These are phyloP conservation scores for Luehdorfia chinensis DNA, from an alignment of 1,140 invertebrate genomes.

Conservation along the genomic window DNA sequence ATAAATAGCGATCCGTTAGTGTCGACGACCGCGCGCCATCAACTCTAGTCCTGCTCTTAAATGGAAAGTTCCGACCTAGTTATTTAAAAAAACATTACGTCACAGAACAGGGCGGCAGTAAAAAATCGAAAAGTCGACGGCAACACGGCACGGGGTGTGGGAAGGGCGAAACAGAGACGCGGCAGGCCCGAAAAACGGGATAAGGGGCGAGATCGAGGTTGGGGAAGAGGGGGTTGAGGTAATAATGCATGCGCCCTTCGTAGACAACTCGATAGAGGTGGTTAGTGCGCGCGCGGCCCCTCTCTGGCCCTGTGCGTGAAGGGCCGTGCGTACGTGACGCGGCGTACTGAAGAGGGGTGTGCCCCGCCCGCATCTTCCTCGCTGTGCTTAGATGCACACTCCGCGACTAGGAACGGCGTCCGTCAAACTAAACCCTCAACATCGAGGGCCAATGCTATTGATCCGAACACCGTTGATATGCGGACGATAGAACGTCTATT, in stretches of 20 bases:
- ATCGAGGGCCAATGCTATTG: background rate
- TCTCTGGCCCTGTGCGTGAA: conserved; percentile 50
- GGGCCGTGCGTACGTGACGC: conserved; percentile 64
- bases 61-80: conserved; percentile 41
- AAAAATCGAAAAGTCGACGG: conserved; percentile 29
- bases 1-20: conserved; percentile 75
- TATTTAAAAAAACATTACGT: conserved; percentile 16
- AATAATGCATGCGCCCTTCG: conserved; percentile 67
- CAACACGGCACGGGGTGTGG: conserved; percentile 17
- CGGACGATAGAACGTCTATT: too few relatives aligned
- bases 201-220: conserved; percentile 34
- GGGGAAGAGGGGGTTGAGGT: conserved; percentile 39
- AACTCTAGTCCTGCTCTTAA: conserved; percentile 37
- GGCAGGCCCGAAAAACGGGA: conserved; percentile 35
- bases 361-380: conserved; percentile 48
- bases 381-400: conserved; percentile 53
- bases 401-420: conserved; percentile 32
- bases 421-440: background rate
- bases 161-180: conserved; percentile 31
- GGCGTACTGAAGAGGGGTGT: conserved; percentile 30
- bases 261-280: conserved; percentile 52
- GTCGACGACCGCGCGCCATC: conserved; percentile 68
- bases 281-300: conserved; percentile 53
- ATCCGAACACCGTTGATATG: too few relatives aligned
- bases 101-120: conserved; percentile 10